phyloP scores from a whole-genome alignment of 2,888 invertebrate species.

The Napeogenes inachia region DNA sequence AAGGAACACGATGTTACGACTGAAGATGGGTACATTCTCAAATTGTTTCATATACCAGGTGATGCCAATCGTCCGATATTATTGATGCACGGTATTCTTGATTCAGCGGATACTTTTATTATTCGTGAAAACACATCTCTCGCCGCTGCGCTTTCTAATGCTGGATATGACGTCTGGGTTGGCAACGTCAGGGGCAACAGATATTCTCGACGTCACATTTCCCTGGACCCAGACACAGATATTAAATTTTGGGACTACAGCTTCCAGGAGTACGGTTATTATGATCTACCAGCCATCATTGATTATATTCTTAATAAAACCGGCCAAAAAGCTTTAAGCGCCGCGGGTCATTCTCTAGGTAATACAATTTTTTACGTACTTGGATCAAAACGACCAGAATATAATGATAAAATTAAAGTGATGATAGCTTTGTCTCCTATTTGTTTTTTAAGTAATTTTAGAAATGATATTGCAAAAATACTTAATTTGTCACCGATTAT shows the following conservation, averaged over 20 bases:
- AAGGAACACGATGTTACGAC: conserved; percentile 36
- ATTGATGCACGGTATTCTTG: conserved; percentile 43
- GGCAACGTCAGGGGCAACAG: conserved; percentile 75
- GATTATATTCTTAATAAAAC: conserved; percentile 55
- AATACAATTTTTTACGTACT: conserved; percentile 74
- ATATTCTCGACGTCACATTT: conserved; percentile 73
- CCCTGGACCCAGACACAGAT: conserved; percentile 48
- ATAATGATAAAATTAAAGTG: conserved; percentile 73
- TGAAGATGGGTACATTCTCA: conserved; percentile 43
- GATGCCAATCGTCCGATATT: conserved; percentile 35
- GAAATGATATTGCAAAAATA: conserved; percentile 38
- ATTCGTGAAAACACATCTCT: conserved; percentile 40
- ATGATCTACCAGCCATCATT: conserved; percentile 81
- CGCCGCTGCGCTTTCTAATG: conserved; percentile 51
- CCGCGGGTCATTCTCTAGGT: conserved; percentile 83
- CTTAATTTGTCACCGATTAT: conserved; percentile 40
- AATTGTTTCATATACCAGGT: conserved; percentile 38
- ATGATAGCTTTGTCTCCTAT: conserved; percentile 76
- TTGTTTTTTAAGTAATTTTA: conserved; percentile 59
- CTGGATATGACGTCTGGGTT: conserved; percentile 67
- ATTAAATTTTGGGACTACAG: conserved; percentile 71
- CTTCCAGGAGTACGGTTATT: conserved; percentile 82
- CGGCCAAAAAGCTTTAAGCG: conserved; percentile 69
- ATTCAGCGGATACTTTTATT: conserved; percentile 43
- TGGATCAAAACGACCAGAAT: conserved; percentile 67